Percentiles rank a stretch among this genome's conserved stretches.
Conservation (phyloP, 2,888 invertebrate species). For the Teleogryllus oceanicus region DNA sequence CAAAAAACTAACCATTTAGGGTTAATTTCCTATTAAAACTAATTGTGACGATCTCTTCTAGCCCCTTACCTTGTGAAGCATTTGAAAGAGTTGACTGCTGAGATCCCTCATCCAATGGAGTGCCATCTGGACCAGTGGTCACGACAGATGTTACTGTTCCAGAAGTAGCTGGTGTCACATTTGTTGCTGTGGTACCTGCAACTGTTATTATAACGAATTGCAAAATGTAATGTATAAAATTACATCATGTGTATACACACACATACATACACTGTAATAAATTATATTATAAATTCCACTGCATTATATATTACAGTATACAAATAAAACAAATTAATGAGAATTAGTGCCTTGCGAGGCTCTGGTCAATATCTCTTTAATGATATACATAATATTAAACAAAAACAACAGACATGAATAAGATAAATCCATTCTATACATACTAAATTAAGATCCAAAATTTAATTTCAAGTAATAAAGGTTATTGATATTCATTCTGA, state of each 20-base stretch:
- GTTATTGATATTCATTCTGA: too few relatives aligned
- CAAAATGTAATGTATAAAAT: slow-evolving; percentile 26
- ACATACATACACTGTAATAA: slow-evolving; percentile 18
- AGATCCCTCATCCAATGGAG: slow-evolving; percentile 83
- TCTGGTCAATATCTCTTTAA: too few relatives aligned
- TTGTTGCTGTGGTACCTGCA: slow-evolving; percentile 47
- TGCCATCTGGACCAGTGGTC: slow-evolving; percentile 86
- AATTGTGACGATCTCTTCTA: too few relatives aligned
- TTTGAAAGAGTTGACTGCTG: slow-evolving; percentile 91
- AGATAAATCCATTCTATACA: slow-evolving; percentile 23
- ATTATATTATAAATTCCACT: background rate
- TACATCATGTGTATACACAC: background rate
- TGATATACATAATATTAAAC: slow-evolving; percentile 38
- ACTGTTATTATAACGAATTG: background rate
- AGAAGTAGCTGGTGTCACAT: slow-evolving; percentile 46
- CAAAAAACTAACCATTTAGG: too few relatives aligned
- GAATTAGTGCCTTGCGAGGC: too few relatives aligned
- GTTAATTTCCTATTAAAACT: too few relatives aligned
- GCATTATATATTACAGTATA: background rate
- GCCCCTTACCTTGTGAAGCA: slow-evolving; percentile 76
- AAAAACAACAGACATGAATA: slow-evolving; percentile 25
- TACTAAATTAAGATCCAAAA: background rate
- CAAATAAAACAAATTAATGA: background rate
- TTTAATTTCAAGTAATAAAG: too few relatives aligned
- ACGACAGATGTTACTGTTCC: slow-evolving; percentile 81